A percentile compares a stretch with the other conserved stretches of the same genome.
phyloP scores from a whole-genome alignment of 2,888 invertebrate species.

The Pogonocherus hispidulus region DNA sequence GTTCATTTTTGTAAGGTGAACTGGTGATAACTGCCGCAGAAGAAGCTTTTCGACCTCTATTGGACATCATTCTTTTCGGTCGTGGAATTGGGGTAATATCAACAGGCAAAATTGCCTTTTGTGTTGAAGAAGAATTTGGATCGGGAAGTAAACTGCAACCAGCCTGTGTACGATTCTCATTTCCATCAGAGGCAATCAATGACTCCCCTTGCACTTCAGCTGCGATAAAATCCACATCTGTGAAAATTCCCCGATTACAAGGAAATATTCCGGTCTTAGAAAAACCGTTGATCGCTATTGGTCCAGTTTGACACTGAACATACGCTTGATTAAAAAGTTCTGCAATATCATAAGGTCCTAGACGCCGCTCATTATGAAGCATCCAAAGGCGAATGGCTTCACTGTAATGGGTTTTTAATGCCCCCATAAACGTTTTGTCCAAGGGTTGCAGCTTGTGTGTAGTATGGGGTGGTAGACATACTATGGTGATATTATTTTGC shows the following conservation, averaged over 20 bases:
- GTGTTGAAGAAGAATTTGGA: too few species aligned
- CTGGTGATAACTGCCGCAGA: too few species aligned
- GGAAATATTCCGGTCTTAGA: constrained; percentile 8
- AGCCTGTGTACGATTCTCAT: too few species aligned
- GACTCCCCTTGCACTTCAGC: too few species aligned
- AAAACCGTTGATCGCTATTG: constrained; percentile 5
- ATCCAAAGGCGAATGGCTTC: constrained; percentile 34
- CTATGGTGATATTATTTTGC: not conserved
- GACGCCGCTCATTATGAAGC: constrained; percentile 28
- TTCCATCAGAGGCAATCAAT: too few species aligned
- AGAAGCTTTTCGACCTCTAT: too few species aligned
- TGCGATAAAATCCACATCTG: constrained; percentile 3
- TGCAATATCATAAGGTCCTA: constrained; percentile 28
- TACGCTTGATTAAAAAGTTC: constrained; percentile 28
- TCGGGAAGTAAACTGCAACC: too few species aligned
- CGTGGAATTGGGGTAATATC: too few species aligned
- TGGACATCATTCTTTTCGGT: too few species aligned
- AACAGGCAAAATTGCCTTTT: too few species aligned
- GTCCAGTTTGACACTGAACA: constrained; percentile 10
- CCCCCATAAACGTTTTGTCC: constrained; percentile 35
- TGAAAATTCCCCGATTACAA: constrained; percentile 13
- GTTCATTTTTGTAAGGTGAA: too few species aligned
- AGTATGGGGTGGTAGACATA: constrained; percentile 1
- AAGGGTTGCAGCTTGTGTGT: constrained; percentile 18
- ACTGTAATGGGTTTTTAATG: constrained; percentile 35